phyloP scores from a whole-genome alignment of 2,113 vertebrate genomes.

The Vombatus ursinus region DNA sequence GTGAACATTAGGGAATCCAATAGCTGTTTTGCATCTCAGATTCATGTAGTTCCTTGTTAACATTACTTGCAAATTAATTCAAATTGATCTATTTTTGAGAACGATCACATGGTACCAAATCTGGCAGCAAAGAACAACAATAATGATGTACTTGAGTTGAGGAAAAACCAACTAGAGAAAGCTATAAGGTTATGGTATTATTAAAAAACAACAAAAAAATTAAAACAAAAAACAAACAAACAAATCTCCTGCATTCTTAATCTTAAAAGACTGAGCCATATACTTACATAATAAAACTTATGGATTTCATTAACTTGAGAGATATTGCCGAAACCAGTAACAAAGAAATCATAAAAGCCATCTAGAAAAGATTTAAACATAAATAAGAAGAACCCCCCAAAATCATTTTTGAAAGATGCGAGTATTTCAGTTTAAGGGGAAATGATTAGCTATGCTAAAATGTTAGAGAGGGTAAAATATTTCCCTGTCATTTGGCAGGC shows the following conservation, averaged over 20 bases:
- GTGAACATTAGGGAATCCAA: slow-evolving; percentile 49
- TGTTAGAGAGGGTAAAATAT: neutral
- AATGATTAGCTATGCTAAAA: neutral
- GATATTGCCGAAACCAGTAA: neutral
- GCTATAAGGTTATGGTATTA: neutral
- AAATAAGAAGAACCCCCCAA: neutral
- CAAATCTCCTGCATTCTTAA: neutral
- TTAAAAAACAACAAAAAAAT: neutral
- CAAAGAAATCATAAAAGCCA: slow-evolving; percentile 28
- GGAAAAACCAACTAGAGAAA: slow-evolving; percentile 38
- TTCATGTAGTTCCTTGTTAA: slow-evolving; percentile 69
- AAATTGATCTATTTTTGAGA: slow-evolving; percentile 71
- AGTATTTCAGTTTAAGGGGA: slow-evolving; percentile 37
- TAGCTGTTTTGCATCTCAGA: slow-evolving; percentile 38
- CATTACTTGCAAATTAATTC: slow-evolving; percentile 71
- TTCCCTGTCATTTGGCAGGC: neutral
- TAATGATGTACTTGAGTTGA: slow-evolving; percentile 19
- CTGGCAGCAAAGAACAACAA: slow-evolving; percentile 51
- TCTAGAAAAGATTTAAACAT: neutral
- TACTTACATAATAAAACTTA: slow-evolving; percentile 1
- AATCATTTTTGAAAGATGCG: neutral
- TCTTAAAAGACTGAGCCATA: neutral
- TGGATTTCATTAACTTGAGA: neutral
- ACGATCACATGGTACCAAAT: slow-evolving; percentile 42
- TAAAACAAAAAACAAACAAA: neutral